phyloP scores from a whole-genome alignment of 2,113 vertebrate species.

The Diadophis punctatus region DNA sequence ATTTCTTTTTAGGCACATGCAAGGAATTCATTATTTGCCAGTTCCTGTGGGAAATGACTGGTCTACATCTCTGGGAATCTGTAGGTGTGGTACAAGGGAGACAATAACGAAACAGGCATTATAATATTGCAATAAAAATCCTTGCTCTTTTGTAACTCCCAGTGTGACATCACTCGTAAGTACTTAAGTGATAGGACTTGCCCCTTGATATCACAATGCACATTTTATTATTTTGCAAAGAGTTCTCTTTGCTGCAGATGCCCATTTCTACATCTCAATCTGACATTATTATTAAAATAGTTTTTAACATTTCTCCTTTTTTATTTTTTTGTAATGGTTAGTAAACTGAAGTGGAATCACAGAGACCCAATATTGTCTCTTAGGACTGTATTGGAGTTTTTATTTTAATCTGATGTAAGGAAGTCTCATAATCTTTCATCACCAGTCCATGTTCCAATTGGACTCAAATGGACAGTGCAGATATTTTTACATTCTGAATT shows the following conservation, averaged over 20 bases:
- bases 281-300: background rate
- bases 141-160: background rate
- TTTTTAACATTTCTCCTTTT: background rate
- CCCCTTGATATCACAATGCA: background rate
- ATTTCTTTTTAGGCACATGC: background rate
- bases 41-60: background rate
- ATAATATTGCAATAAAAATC: background rate
- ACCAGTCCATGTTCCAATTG: background rate
- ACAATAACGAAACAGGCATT: background rate
- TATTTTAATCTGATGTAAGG: background rate
- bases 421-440: background rate
- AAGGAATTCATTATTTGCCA: background rate
- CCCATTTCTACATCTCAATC: background rate
- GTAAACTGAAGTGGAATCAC: background rate
- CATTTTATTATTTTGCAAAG: background rate
- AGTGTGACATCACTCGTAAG: background rate
- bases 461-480: background rate
- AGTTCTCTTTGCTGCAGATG: background rate
- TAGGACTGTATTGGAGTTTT: background rate
- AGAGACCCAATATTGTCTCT: background rate
- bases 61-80: background rate
- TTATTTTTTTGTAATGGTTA: background rate
- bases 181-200: background rate
- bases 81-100: background rate
- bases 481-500: background rate